Conservation (phyloP, 2,113 vertebrate species). For the Agapornis roseicollis region DNA sequence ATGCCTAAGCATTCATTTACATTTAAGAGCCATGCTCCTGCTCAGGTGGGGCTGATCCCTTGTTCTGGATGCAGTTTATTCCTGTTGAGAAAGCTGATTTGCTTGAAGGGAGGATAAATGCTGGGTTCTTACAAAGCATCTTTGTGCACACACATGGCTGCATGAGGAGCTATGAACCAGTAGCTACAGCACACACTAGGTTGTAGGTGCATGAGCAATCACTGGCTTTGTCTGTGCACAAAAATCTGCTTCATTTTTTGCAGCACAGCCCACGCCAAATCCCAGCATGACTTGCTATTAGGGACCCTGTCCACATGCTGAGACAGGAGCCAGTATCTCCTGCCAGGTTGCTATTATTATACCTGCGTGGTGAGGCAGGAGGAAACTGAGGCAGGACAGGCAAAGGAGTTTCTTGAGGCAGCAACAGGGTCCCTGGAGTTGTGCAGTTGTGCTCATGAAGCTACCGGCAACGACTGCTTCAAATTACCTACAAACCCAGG, state of each 20-base stretch:
- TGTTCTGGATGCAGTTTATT: neutral
- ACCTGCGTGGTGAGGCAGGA: neutral
- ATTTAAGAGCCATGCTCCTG: neutral
- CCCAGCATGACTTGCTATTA: neutral
- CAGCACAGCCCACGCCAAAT: neutral
- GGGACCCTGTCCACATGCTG: accelerated
- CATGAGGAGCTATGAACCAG: neutral
- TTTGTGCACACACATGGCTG: neutral
- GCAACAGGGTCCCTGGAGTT: neutral
- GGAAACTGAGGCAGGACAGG: neutral
- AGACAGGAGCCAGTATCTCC: neutral
- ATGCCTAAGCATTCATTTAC: neutral
- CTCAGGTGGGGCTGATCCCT: neutral
- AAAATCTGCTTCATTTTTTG: neutral
- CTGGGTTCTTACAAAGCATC: neutral
- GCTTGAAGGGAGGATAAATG: neutral
- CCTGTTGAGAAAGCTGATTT: neutral
- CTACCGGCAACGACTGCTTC: neutral
- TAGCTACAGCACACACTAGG: neutral
- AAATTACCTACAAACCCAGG: neutral
- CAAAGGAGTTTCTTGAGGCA: neutral
- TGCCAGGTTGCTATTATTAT: neutral
- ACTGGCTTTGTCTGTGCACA: neutral
- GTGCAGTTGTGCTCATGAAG: accelerated
- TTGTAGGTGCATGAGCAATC: neutral